Evolutionary conservation across 2,888 invertebrate genomes (phyloP).

Genomic region (Eupithecia dodoneata): DNA sequence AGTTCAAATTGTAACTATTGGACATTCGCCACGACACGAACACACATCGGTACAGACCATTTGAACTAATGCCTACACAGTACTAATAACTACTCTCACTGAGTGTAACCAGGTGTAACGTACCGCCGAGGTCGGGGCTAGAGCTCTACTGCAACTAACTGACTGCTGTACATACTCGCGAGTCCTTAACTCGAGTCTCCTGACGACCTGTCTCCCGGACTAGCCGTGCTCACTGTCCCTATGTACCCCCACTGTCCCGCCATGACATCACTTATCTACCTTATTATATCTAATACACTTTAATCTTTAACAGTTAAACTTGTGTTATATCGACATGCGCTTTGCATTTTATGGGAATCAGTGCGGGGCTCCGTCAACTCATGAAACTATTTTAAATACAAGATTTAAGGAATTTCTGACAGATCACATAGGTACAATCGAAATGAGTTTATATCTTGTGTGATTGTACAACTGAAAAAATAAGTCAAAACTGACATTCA

Average conservation of each 20-base stretch:
- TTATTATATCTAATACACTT: constrained; percentile 40
- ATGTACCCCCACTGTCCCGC: constrained; percentile 28
- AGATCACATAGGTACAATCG: background rate
- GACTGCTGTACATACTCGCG: constrained; percentile 29
- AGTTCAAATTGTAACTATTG: constrained; percentile 60
- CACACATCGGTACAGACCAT: constrained; percentile 51
- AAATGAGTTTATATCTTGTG: background rate
- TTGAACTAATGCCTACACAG: constrained; percentile 52
- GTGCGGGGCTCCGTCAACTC: constrained; percentile 29
- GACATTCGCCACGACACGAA: constrained; percentile 61
- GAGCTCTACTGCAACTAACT: constrained; percentile 5
- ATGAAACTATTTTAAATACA: background rate
- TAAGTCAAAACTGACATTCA: background rate
- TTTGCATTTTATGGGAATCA: constrained; percentile 34
- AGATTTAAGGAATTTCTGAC: background rate
- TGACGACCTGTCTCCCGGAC: constrained; percentile 45
- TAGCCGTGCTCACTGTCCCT: constrained; percentile 41
- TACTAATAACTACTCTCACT: constrained; percentile 45
- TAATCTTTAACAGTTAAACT: constrained; percentile 40
- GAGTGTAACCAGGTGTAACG: constrained; percentile 41
- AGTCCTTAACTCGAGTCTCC: constrained; percentile 38
- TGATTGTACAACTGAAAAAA: background rate
- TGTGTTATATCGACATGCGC: constrained; percentile 43
- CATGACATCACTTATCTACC: constrained; percentile 30
- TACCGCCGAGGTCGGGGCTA: constrained; percentile 37